Evolutionary conservation across 2,888 invertebrate species (phyloP), one percentile per base, ranked within the genome.

Genomic region (Oscheius myriophilus): DNA sequence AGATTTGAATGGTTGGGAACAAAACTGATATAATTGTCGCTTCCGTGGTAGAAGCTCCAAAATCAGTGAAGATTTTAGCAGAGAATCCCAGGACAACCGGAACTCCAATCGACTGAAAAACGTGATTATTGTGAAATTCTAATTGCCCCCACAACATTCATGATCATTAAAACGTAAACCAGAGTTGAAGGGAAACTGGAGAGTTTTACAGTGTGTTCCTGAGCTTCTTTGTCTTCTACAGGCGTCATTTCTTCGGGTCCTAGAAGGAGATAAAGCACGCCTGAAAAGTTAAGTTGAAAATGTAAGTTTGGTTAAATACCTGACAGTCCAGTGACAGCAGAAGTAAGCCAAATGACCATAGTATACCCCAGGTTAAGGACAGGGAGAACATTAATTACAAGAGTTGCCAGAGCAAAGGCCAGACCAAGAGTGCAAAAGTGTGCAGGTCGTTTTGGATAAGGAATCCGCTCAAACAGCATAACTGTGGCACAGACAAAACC

Each of bases 401-500:
- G 57, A 1, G 66, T 67, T 0, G 66, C 33, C 33, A 61, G n/a
- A 1, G 65, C 64, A 46, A 70, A 70, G 2, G 67, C 46, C 12
- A 70, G 14, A 9, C 70, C 70, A 9, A 70, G 59, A 2, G 67
- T 65, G 53, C 55, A 65, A 41, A 70, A 70, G 26, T 70, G 59
- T 4, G 59, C 46, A 2, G 70, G 70, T 39, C 70, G 26, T 7
- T 61, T 21, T 39, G 21, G 23, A 43, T 67, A 67, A 16, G 33
- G 21, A 18, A 67, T 42, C 23, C 46, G 33, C 43, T 67, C 67
- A 25, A 39, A 68, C 1, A 79, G 69, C 23, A 76, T 69, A 2
- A 72, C 73, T 3, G 79, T 77, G n/a, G 80, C 77, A 65, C 75
- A 76, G 3, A 80, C 75, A 63, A 80, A 80, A 11, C 78, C 80